A percentile compares a stretch with the other conserved stretches of the same genome.
Conservation (phyloP, 2,797 vertebrate species). For the Helarctos malayanus region DNA sequence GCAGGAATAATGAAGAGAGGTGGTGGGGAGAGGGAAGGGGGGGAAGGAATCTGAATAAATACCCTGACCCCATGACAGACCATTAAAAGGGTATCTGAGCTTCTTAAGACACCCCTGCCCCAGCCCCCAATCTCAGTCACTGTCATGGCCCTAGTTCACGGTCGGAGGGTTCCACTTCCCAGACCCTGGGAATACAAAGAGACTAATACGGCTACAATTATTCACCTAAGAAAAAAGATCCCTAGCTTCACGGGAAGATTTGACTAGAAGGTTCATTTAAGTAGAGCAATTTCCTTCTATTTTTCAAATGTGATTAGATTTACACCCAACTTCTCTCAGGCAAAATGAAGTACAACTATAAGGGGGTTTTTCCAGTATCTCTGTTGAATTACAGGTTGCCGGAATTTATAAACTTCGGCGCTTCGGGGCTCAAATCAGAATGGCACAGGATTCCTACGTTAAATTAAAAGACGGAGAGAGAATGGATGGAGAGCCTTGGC, state of each 20-base stretch:
- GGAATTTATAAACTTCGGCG: conserved; percentile 48
- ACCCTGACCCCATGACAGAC: not conserved
- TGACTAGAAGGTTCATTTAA: conserved; percentile 24
- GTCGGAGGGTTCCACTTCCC: not conserved
- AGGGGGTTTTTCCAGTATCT: not conserved
- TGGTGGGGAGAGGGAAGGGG: not conserved
- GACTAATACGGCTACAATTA: not conserved
- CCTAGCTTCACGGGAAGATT: not conserved
- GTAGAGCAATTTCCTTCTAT: conserved; percentile 57
- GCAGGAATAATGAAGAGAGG: not conserved
- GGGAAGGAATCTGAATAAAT: not conserved
- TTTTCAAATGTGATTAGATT: conserved; percentile 58
- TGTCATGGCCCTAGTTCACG: not conserved
- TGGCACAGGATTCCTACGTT: not conserved
- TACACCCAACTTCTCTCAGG: not conserved
- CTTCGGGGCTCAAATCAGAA: conserved; percentile 35
- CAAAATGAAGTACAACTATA: conserved; percentile 28
- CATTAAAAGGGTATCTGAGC: not conserved
- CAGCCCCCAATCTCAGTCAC: not conserved
- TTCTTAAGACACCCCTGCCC: not conserved
- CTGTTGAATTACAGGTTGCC: conserved; percentile 52
- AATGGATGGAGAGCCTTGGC: accelerated
- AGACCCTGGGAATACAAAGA: not conserved
- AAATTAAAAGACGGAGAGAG: not conserved
- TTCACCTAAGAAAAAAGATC: not conserved